These are phyloP conservation scores for Theretra japonica DNA, from an alignment of 2,888 invertebrate genomes.

Conservation along the genomic window DNA sequence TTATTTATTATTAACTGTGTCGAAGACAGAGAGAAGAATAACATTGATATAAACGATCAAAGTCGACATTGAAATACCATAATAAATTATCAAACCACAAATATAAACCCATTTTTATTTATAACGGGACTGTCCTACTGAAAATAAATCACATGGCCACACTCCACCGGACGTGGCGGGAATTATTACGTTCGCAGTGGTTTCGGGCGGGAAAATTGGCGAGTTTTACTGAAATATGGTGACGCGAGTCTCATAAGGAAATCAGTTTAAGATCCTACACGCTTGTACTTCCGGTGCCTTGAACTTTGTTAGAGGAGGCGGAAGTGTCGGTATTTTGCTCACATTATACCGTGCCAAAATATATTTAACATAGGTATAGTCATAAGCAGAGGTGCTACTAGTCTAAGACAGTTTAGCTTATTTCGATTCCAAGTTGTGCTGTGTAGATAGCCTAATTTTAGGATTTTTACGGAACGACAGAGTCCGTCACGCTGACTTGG, in stretches of 20 bases:
- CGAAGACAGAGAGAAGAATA: too few relatives aligned
- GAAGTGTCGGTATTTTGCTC: slow-evolving; percentile 1
- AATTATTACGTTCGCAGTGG: neutral
- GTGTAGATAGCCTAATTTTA: too few relatives aligned
- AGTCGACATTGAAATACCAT: too few relatives aligned
- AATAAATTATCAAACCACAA: neutral
- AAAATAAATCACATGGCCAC: neutral
- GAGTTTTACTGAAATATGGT: neutral
- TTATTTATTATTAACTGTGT: too few relatives aligned
- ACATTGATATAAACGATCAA: too few relatives aligned
- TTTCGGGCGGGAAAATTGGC: neutral
- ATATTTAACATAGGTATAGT: too few relatives aligned
- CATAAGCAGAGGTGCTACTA: too few relatives aligned
- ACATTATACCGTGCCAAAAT: neutral
- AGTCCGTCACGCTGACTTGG: too few relatives aligned
- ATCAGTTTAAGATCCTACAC: neutral
- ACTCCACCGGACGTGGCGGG: neutral
- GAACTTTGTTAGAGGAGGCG: neutral
- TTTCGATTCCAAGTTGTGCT: too few relatives aligned
- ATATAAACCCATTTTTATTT: neutral
- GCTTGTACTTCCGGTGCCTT: slow-evolving; percentile 1
- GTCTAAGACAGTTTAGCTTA: too few relatives aligned
- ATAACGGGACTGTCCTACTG: neutral
- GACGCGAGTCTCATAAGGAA: neutral
- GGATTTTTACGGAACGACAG: too few relatives aligned